Percentiles rank a stretch among this genome's conserved stretches.
Conservation (phyloP, 2,797 vertebrate species). For the Lutjanus campechanus region DNA sequence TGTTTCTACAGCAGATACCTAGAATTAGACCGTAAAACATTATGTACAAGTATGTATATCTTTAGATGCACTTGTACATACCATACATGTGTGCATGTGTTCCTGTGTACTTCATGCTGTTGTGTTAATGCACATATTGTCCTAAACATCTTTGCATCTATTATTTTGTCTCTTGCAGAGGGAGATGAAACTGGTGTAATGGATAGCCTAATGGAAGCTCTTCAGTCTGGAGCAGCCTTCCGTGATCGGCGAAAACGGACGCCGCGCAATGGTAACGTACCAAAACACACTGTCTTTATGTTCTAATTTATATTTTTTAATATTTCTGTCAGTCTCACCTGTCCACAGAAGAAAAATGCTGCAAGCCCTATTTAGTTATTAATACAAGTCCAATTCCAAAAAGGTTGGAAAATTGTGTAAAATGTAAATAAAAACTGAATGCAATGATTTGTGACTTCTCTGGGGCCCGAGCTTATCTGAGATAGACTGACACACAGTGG, state of each 20-base stretch:
- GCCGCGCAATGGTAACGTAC: conserved; percentile 90
- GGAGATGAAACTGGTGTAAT: conserved; percentile 98
- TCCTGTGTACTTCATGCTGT: background rate
- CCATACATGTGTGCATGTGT: background rate
- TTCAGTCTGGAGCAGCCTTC: conserved; percentile 98
- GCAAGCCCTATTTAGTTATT: background rate
- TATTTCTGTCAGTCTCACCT: background rate
- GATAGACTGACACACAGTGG: too few relatives aligned
- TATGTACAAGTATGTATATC: background rate
- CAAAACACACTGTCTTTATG: conserved; percentile 1
- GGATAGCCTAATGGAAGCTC: conserved; percentile 97
- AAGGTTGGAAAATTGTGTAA: too few relatives aligned
- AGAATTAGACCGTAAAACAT: conserved; percentile 6
- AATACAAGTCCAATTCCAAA: too few relatives aligned
- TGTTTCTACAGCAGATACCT: background rate
- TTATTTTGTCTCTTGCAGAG: conserved; percentile 84
- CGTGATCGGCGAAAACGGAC: conserved; percentile 96
- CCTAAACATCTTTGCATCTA: conserved; percentile 38
- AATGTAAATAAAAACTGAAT: too few relatives aligned
- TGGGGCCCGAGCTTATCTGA: too few relatives aligned
- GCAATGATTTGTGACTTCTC: too few relatives aligned
- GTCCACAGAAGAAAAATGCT: background rate
- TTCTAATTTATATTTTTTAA: background rate
- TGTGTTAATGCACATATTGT: conserved; percentile 9
- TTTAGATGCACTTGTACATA: background rate